Conservation (phyloP, 2,797 vertebrate species). For the Poecile montanus region DNA sequence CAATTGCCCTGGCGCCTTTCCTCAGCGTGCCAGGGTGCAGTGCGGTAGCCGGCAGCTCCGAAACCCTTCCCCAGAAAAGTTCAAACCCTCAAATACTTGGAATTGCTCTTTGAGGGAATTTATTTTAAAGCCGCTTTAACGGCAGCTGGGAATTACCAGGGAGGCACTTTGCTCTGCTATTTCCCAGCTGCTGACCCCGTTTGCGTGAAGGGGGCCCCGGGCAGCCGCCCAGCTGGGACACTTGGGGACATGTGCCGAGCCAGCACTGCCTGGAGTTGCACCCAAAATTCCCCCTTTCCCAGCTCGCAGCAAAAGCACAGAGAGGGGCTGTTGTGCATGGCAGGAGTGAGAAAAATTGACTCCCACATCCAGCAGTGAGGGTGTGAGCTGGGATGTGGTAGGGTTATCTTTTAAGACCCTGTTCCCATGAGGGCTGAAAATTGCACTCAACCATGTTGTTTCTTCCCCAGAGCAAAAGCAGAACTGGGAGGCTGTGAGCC, state of each 20-base stretch:
- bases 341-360: background rate
- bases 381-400: background rate
- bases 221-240: background rate
- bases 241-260: background rate
- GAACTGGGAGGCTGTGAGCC: background rate
- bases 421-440: background rate
- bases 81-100: slow-evolving; percentile 72
- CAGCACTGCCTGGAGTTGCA: background rate
- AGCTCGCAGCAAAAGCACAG: background rate
- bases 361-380: background rate
- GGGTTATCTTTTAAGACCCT: background rate
- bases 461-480: background rate
- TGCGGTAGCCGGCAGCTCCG: background rate
- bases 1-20: background rate
- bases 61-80: slow-evolving; percentile 57
- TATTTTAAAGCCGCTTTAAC: slow-evolving; percentile 67
- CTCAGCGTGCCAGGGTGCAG: background rate
- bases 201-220: background rate
- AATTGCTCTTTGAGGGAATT: slow-evolving; percentile 69
- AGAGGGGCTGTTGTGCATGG: background rate
- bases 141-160: slow-evolving; percentile 71
- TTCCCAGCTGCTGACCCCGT: slow-evolving; percentile 64
- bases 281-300: background rate
- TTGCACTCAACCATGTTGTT: background rate
- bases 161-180: slow-evolving; percentile 61